phyloP scores from a whole-genome alignment of 2,113 vertebrate species.

The Hippocampus zosterae region DNA sequence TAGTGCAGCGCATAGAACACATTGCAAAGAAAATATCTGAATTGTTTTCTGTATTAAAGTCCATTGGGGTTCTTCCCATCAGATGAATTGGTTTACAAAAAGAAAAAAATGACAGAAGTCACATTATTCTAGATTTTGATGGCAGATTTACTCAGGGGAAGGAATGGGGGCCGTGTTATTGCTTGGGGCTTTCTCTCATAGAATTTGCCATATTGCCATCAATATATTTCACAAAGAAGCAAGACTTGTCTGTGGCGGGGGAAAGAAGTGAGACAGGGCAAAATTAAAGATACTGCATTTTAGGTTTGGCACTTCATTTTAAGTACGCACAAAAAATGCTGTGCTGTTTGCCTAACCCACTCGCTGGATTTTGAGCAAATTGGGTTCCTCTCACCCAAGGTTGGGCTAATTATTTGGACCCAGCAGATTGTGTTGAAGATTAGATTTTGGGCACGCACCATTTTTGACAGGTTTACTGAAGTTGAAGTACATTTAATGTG shows the following conservation, averaged over 20 bases:
- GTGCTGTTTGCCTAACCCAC: no score
- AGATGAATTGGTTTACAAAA: not conserved
- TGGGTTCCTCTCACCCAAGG: no score
- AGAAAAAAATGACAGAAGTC: not conserved
- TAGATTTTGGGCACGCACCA: no score
- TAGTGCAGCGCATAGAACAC: no score
- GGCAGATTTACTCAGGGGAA: slow-evolving; percentile 11
- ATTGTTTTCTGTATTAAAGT: not conserved
- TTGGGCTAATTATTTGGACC: no score
- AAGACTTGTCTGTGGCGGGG: slow-evolving; percentile 10
- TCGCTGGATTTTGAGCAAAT: no score
- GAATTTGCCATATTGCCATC: slow-evolving; percentile 39
- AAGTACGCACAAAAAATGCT: no score
- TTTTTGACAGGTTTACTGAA: no score
- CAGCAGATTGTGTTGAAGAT: no score
- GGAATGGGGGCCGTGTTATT: slow-evolving; percentile 21
- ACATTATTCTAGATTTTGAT: slow-evolving; percentile 27
- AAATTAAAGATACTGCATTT: slow-evolving; percentile 2
- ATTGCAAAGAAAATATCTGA: no score
- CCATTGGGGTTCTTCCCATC: no score
- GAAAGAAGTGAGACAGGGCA: slow-evolving; percentile 23
- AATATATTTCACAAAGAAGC: slow-evolving; percentile 11
- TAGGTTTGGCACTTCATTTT: slow-evolving; percentile 16
- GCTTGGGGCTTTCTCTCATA: slow-evolving; percentile 35
- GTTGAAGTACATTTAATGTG: no score